Base-by-base conservation (phyloP, 2,888 invertebrate genomes). In the Erynnis tages region DNA sequence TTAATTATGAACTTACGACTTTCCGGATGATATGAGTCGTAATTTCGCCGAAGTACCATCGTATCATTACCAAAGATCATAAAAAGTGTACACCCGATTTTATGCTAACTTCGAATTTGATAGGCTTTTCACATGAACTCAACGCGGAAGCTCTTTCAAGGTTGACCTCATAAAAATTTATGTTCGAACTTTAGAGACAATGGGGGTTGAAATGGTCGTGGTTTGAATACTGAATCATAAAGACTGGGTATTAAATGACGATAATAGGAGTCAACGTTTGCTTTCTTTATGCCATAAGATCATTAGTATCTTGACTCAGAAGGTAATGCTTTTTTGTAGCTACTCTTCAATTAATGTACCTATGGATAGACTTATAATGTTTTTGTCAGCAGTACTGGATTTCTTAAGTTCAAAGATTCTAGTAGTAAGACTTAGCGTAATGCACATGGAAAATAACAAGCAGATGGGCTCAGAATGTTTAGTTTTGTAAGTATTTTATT, bases 121-220 rank as follows among this genome's bases (percentile, higher is more conserved):
- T 48, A n/a, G 29, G 0, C 11, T 27, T 29, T 37, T 17, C 17
- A 14, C 40, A 17, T 23, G 23, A 19, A 30, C 8, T 16, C 27
- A 35, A 29, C 10, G 27, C 10, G 38, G 16, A 40, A 40, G 48
- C 40, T 30, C 32, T 38, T 48, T 14, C 30, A 41, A 23, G 48
- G 40, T 49, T 49, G 23, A 40, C 30, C 40, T 40, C 11, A 49
- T 49, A 49, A 49, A 49, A 49, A 40, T 40, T 40, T 49, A 49
- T 32, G 48, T 40, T n/a, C 32, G 14, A 40, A 30, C 21, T 32
- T 47, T 40, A 49, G 30, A 32, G 48, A 38, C 48, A 25, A 32
- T 40, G 32, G 23, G 32, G 32, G 32, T 41, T 32, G 21, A 8
- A 48, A 48, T 40, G 23, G 48, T 23, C 14, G 30, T 17, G 14